Conservation (phyloP, 1,140 invertebrate genomes). For the Drosophila asahinai region DNA sequence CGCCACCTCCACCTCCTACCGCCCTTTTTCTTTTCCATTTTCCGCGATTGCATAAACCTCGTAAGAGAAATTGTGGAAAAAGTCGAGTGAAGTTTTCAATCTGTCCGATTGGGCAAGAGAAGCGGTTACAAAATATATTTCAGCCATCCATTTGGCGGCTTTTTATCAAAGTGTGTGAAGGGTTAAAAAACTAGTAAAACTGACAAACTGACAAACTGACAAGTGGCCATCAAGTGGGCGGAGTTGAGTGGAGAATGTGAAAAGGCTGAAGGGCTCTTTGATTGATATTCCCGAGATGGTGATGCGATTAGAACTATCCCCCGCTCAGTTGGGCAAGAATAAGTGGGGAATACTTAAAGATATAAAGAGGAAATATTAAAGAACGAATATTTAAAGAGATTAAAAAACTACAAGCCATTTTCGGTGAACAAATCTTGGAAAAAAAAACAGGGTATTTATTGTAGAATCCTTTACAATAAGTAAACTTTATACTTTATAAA, state of each 20-base stretch:
- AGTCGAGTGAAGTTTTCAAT: conserved; percentile 25
- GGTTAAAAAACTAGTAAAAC: conserved; percentile 38
- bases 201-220: conserved; percentile 60
- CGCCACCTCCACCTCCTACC: background rate
- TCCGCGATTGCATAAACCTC: conserved; percentile 57
- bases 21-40: conserved; percentile 3
- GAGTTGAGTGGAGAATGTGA: conserved; percentile 19
- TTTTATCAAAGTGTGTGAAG: conserved; percentile 37
- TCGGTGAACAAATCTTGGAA: too few species aligned
- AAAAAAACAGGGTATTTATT: too few species aligned
- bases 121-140: conserved; percentile 53
- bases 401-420: too few species aligned
- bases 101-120: conserved; percentile 22
- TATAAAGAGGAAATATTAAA: background rate
- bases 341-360: background rate
- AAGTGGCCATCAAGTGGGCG: conserved; percentile 42
- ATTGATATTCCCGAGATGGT: conserved; percentile 14
- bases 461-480: too few species aligned
- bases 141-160: conserved; percentile 51
- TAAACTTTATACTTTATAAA: too few species aligned
- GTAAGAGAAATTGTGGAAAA: conserved; percentile 14
- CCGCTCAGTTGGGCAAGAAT: background rate
- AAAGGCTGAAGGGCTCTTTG: background rate
- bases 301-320: background rate
- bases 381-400: too few species aligned